Evolutionary conservation across 2,888 invertebrate species (phyloP).

Genomic region (Tetragonula carbonaria): DNA sequence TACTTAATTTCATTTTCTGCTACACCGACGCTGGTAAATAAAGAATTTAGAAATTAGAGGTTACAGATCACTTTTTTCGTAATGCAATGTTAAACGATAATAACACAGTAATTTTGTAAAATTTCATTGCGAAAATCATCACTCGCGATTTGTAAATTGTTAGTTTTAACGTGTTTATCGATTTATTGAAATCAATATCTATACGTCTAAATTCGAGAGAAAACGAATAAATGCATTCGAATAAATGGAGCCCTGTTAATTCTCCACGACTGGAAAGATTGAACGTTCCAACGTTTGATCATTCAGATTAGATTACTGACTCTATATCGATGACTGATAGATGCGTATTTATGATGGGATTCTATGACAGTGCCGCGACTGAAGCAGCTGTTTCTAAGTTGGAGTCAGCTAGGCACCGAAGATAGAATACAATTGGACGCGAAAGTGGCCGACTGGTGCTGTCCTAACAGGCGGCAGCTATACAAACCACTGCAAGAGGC

Average conservation of each 20-base stretch:
- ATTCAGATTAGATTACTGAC: neutral
- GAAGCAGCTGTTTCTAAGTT: constrained; percentile 67
- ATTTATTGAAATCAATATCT: too few relatives aligned
- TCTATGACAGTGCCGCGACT: constrained; percentile 65
- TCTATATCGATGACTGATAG: neutral
- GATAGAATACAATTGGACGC: constrained; percentile 63
- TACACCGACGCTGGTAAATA: too few relatives aligned
- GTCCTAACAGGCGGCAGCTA: constrained; percentile 59
- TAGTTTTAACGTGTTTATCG: too few relatives aligned
- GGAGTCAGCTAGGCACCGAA: constrained; percentile 64
- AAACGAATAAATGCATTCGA: neutral
- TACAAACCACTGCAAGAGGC: constrained; percentile 70
- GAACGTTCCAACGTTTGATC: neutral
- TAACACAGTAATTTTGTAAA: too few relatives aligned
- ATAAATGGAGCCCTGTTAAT: neutral
- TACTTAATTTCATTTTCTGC: too few relatives aligned
- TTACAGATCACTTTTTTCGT: too few relatives aligned
- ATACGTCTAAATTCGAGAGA: too few relatives aligned
- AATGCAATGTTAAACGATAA: too few relatives aligned
- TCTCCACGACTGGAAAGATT: neutral
- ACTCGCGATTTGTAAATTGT: too few relatives aligned
- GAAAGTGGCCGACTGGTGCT: constrained; percentile 59
- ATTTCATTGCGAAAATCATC: too few relatives aligned
- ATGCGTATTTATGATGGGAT: constrained; percentile 38
- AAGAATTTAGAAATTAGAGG: too few relatives aligned